Conservation (phyloP, 2,888 invertebrate species). For the Melikaiella ostensackeni region DNA sequence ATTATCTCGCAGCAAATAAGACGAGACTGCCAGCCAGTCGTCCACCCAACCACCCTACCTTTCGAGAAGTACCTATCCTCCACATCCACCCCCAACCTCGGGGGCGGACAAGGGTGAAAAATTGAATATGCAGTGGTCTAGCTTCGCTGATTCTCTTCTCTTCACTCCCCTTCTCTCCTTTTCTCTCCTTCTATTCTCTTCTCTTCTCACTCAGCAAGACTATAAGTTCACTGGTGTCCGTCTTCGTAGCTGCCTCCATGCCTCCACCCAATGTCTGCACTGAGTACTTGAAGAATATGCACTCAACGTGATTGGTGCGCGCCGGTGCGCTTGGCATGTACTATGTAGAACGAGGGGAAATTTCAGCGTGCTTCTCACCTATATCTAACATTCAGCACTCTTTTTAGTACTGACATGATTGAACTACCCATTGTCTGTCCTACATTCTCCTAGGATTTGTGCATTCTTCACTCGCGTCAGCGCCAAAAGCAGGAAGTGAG, state of each 20-base stretch:
- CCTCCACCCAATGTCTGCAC: constrained; percentile 32
- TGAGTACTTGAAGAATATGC: constrained; percentile 71
- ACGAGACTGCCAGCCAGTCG: constrained; percentile 40
- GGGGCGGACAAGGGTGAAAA: constrained; percentile 43
- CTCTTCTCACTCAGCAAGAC: constrained; percentile 10
- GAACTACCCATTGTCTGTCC: constrained; percentile 61
- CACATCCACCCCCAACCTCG: neutral
- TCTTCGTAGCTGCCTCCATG: neutral
- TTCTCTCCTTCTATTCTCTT: constrained; percentile 41
- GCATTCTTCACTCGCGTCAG: constrained; percentile 41
- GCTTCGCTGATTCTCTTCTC: constrained; percentile 49
- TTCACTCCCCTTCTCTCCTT: constrained; percentile 22
- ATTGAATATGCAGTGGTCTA: constrained; percentile 58
- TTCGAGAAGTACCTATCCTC: neutral
- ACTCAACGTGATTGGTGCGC: constrained; percentile 74
- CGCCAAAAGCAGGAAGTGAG: constrained; percentile 45
- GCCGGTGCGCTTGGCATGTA: constrained; percentile 59
- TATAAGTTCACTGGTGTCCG: constrained; percentile 40
- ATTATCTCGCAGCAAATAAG: constrained; percentile 58
- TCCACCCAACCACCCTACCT: constrained; percentile 18
- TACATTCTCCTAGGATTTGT: constrained; percentile 52
- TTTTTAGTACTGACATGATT: constrained; percentile 55
- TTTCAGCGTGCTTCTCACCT: constrained; percentile 49
- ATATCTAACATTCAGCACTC: constrained; percentile 45
- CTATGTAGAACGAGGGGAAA: constrained; percentile 58